A percentile compares a stretch with the other conserved stretches of the same genome.
Evolutionary conservation across 2,113 vertebrate species (phyloP).

Genomic region (Zosterops pallidus): DNA sequence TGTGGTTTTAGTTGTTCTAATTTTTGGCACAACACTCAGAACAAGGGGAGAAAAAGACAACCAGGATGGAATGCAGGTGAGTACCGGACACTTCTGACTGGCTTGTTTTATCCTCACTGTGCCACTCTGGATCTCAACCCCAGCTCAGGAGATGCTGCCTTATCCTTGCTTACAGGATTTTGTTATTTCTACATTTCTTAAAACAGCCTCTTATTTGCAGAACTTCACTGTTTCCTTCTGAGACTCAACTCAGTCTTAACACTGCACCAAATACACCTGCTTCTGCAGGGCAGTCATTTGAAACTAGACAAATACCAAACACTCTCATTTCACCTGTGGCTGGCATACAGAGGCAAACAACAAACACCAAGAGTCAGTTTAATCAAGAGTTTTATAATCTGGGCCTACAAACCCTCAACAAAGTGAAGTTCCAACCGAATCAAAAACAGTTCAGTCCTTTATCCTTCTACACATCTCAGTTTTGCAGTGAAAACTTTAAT

Average conservation of each 20-base stretch:
- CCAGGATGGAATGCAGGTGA: neutral
- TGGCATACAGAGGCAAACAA: neutral
- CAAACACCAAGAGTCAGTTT: neutral
- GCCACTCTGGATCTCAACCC: neutral
- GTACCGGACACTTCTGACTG: neutral
- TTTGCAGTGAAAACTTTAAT: neutral
- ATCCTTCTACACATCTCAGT: neutral
- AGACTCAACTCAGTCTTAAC: neutral
- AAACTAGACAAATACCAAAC: neutral
- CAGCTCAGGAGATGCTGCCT: neutral
- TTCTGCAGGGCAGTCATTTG: neutral
- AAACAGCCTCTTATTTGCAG: neutral
- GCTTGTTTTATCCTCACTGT: neutral
- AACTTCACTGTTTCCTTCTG: neutral
- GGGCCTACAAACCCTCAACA: neutral
- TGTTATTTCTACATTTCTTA: neutral
- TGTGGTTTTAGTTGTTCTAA: neutral
- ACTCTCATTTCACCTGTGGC: neutral
- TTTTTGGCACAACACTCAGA: neutral
- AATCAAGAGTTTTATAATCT: neutral
- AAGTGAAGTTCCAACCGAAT: neutral
- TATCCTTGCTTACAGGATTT: neutral
- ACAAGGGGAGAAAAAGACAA: neutral
- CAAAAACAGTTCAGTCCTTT: neutral
- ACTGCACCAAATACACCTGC: neutral